These are phyloP conservation scores for Baryphthengus martii DNA, from an alignment of 2,113 vertebrate species.

Conservation along the genomic window DNA sequence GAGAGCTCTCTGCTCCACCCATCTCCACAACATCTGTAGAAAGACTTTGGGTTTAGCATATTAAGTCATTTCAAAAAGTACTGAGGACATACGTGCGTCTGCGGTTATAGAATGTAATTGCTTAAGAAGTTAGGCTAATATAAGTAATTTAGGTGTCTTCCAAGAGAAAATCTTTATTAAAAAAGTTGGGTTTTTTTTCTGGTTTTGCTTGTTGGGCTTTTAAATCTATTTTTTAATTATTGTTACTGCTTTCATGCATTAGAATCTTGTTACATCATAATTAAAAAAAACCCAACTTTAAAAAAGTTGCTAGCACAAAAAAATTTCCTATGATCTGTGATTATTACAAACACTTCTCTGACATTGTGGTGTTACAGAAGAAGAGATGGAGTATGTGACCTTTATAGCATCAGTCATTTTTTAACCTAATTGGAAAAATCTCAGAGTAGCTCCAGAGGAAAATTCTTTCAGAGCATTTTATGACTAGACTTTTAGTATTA, in stretches of 20 bases:
- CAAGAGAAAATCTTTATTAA: neutral
- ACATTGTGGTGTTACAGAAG: neutral
- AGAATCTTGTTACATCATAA: neutral
- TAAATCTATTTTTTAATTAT: neutral
- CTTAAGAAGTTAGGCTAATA: neutral
- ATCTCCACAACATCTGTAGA: neutral
- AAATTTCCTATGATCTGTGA: neutral
- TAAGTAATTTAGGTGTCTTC: neutral
- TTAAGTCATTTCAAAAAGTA: neutral
- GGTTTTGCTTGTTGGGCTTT: accelerated
- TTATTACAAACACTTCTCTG: neutral
- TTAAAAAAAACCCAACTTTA: neutral
- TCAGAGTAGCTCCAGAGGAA: slow-evolving; percentile 46
- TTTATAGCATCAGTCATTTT: slow-evolving; percentile 24
- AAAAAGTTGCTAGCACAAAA: neutral
- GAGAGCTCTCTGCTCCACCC: neutral
- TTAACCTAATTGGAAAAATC: slow-evolving; percentile 54
- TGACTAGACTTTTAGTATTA: slow-evolving; percentile 26
- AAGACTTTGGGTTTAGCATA: neutral
- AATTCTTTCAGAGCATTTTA: slow-evolving; percentile 13
- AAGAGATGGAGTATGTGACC: neutral
- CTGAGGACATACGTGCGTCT: accelerated
- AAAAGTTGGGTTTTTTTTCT: neutral
- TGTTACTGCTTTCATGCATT: neutral
- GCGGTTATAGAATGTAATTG: neutral